These are phyloP conservation scores for Unio pictorum DNA, from an alignment of 2,888 invertebrate species.

Conservation along the genomic window DNA sequence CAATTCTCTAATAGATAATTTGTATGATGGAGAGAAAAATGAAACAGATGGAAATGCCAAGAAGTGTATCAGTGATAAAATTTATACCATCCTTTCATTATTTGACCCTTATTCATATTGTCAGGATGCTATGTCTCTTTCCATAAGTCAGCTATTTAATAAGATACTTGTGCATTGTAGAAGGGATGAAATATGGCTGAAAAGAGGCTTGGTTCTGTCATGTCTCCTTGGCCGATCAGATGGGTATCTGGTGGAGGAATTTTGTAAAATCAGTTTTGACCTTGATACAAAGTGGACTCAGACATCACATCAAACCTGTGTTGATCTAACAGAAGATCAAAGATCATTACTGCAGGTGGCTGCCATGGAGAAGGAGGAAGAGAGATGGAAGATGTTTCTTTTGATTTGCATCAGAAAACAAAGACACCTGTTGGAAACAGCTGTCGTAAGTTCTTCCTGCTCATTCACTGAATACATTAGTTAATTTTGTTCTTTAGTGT, in stretches of 20 bases:
- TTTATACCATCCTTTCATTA: conserved; percentile 48
- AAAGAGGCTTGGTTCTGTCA: conserved; percentile 45
- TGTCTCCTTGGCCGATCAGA: conserved; percentile 46
- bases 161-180: conserved; percentile 45
- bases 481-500: too few relatives aligned
- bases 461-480: too few relatives aligned
- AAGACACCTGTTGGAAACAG: conserved; percentile 56
- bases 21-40: conserved; percentile 12
- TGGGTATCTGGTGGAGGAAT: conserved; percentile 52
- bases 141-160: conserved; percentile 47
- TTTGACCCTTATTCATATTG: conserved; percentile 50
- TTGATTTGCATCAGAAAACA: conserved; percentile 48
- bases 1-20: conserved; percentile 45
- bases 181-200: conserved; percentile 22
- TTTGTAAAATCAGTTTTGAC: conserved; percentile 49
- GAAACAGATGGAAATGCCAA: conserved; percentile 25
- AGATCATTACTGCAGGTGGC: conserved; percentile 43
- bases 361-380: conserved; percentile 32
- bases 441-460: conserved; percentile 47
- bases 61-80: conserved; percentile 14
- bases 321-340: conserved; percentile 46
- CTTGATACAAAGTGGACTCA: conserved; percentile 33
- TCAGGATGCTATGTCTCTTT: conserved; percentile 34
- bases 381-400: conserved; percentile 54
- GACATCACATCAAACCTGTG: conserved; percentile 26